Evolutionary conservation across 1,140 invertebrate genomes (phyloP).

Genomic region (Drosophila yakuba): DNA sequence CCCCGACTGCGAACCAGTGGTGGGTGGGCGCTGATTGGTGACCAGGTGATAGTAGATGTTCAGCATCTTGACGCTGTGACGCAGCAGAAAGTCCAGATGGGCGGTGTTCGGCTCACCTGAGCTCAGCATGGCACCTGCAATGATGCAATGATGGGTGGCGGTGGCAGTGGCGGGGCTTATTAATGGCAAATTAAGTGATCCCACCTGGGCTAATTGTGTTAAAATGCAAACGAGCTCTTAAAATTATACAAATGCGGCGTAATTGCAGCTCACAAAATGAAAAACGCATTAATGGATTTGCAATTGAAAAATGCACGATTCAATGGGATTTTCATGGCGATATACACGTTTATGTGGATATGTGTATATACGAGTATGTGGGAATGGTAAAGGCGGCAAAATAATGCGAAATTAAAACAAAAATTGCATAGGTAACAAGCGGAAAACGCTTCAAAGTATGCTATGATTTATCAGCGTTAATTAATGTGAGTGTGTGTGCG

Average conservation of each 20-base stretch:
- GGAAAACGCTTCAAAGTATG: constrained; percentile 74
- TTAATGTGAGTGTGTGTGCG: constrained; percentile 35
- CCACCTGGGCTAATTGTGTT: constrained; percentile 63
- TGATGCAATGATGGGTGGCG: no score
- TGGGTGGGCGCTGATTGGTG: constrained; percentile 86
- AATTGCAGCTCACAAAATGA: constrained; percentile 68
- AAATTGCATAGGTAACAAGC: constrained; percentile 76
- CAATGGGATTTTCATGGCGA: constrained; percentile 32
- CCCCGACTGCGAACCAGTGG: constrained; percentile 23
- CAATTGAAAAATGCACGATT: constrained; percentile 37
- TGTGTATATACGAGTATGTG: neutral
- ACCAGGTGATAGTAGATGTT: constrained; percentile 91
- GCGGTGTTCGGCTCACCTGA: constrained; percentile 27
- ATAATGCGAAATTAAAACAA: constrained; percentile 75
- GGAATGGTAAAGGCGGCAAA: constrained; percentile 28
- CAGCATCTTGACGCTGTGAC: constrained; percentile 88
- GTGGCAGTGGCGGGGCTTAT: constrained; percentile 41
- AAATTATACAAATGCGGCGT: constrained; percentile 66
- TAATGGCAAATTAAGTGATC: constrained; percentile 70
- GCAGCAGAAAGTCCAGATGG: constrained; percentile 85
- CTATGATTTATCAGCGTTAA: constrained; percentile 76
- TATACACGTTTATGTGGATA: neutral
- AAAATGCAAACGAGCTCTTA: constrained; percentile 60
- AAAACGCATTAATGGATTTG: constrained; percentile 73
- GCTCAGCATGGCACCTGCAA: constrained; percentile 58